Evolutionary conservation across 2,797 vertebrate genomes (phyloP), one percentile per base, ranked within the genome.

Genomic region (Poecile montanus): DNA sequence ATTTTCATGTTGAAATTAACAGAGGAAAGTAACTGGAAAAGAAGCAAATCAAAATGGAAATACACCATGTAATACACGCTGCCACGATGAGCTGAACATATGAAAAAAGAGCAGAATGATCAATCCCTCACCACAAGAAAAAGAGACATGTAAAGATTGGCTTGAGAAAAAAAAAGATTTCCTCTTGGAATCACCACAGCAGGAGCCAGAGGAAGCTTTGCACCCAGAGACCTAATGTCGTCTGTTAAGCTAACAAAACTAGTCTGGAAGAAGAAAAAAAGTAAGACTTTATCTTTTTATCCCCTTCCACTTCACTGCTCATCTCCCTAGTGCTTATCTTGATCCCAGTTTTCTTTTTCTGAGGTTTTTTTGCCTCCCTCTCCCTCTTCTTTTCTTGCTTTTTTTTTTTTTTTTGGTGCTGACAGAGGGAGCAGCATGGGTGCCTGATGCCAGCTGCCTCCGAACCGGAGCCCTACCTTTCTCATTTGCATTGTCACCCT

Each of bases 221-320:
- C 83, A 94, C 85, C 90, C 81, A 77, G 58, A 91, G 89, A 96
- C 88, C 85, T 93, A 68, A 82, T 44, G 63, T 85, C 27, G 27
- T 85, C 91, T 93, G 85, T 93, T 91, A 95, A 94, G 93, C 89
- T 88, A 94, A 96, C 63, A 91, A 95, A 96, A 95, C 89, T 82
- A 90, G 91, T 83, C 75, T 75, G 71, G 71, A 94, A 87, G 74
- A 79, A 85, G 73, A 50, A 85, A 81, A 88, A 86, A 94, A 73
- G 53, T 79, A 93, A 90, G 74, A 65, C 57, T 91, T 91, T 76
- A 93, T 94, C 77, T 94, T 95, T 96, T 96, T 81, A 95, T 91
- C 67, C 90, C 75, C 61, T 94, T 94, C 80, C 77, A 91, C 95
- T 95, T 93, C 93, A 94, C 54, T 87, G 74, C 51, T 90, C 72